These are phyloP conservation scores for Parambassis ranga DNA, from an alignment of 2,797 vertebrate species.

Conservation along the genomic window DNA sequence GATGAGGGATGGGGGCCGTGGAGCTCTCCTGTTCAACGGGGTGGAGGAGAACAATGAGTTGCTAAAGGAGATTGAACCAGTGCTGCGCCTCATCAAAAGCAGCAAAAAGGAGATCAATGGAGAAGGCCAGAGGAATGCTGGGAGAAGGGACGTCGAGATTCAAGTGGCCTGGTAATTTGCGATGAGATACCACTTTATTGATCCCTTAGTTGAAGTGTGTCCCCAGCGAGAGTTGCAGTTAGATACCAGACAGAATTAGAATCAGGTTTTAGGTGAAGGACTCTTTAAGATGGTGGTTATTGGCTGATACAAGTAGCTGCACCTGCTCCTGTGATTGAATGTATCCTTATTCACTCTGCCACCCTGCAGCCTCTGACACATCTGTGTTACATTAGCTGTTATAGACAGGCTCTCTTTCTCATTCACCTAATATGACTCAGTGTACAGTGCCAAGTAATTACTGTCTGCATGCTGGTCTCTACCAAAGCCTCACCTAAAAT, in stretches of 20 bases:
- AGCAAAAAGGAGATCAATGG: slow-evolving; percentile 81
- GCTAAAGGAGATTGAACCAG: slow-evolving; percentile 93
- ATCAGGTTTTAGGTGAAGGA: slow-evolving; percentile 28
- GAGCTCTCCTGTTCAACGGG: slow-evolving; percentile 79
- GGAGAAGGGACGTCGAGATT: slow-evolving; percentile 86
- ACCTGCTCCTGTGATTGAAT: slow-evolving; percentile 32
- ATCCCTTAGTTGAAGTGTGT: slow-evolving; percentile 23
- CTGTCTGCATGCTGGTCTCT: slow-evolving; percentile 30
- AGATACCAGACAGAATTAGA: slow-evolving; percentile 19
- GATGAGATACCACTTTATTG: slow-evolving; percentile 21
- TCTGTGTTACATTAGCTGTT: slow-evolving; percentile 34
- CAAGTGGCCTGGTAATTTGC: slow-evolving; percentile 92
- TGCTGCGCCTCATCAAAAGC: slow-evolving; percentile 88
- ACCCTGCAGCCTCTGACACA: slow-evolving; percentile 15
- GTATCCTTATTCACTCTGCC: background rate
- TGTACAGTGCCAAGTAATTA: slow-evolving; percentile 42
- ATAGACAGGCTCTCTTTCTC: slow-evolving; percentile 28
- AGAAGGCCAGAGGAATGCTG: slow-evolving; percentile 78
- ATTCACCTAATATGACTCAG: slow-evolving; percentile 46
- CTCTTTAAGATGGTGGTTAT: slow-evolving; percentile 13
- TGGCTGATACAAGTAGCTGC: slow-evolving; percentile 20
- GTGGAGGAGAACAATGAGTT: slow-evolving; percentile 87
- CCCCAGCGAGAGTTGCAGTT: background rate
- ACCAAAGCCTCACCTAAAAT: slow-evolving; percentile 23
- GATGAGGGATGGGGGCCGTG: slow-evolving; percentile 67